Base-by-base conservation (phyloP, 2,797 vertebrate species). In the Paedocypris micromegethes region DNA sequence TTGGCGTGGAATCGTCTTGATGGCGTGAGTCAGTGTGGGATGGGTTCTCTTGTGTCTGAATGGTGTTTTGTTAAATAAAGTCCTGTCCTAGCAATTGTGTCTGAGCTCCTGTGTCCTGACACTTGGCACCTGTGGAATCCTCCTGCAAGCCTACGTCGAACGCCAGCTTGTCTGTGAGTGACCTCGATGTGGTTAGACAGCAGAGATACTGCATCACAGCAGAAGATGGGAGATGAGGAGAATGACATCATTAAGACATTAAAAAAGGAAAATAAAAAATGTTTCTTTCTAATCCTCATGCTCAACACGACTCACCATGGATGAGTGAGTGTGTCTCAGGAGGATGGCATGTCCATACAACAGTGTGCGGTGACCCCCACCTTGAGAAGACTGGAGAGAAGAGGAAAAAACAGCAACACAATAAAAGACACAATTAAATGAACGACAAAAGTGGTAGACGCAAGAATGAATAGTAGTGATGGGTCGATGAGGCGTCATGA, bases 91-190 rank as follows among this genome's bases (percentile, higher is more conserved):
- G n/a, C n/a, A n/a, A n/a, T n/a, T n/a, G n/a, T n/a, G n/a, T n/a
- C n/a, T n/a, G n/a, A n/a, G n/a, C n/a, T 61, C 4, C 8, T 6
- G 7, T 44, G 44, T n/a, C n/a, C n/a, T n/a, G 6, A 2, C 7
- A 49, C 4, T 37, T 6, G 9, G n/a, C 9, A 96, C 94, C 94
- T 89, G 91, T 91, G 5, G 93, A 93, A 58, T 96, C 93, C 74
- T 95, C 93, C 74, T 96, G 94, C 54, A 97, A 83, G 58, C 94
- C 94, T 71, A 97, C 94, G 1, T 97, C 94, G 56, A 97, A 97
- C 47, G 94, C 92, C 83, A 97, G 73, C 79, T 97, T 97, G 86
- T 97, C 94, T 0, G 94, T 97, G 77, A 95, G 84, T 4, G 94
- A 97, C n/a, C 94, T 91, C 0, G 94, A 97, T 5, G 93, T 97